Evolutionary conservation across 92 coral and sea anemone species (phyloP).

Genomic region (Scolanthus callimorphus): DNA sequence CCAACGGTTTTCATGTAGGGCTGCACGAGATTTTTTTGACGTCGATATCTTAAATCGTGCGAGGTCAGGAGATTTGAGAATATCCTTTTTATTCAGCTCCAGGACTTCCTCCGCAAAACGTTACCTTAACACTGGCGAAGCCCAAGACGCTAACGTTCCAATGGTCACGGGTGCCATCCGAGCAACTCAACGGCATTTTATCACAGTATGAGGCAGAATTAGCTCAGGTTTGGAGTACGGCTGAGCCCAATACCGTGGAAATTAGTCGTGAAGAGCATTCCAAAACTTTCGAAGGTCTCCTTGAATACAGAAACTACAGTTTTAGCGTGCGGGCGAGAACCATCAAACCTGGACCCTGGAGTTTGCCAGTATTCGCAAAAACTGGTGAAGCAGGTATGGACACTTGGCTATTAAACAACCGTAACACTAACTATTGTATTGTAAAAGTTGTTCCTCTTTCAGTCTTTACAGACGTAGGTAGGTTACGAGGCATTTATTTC

Average conservation of each 20-base stretch:
- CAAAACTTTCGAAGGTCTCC: not conserved
- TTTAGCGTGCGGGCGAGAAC: not conserved
- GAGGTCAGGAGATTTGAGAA: too few species aligned
- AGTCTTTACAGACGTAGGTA: too few species aligned
- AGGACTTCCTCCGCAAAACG: constrained; percentile 1
- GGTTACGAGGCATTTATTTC: too few species aligned
- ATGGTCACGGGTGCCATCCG: not conserved
- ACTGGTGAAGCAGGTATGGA: constrained; percentile 1
- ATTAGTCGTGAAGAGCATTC: not conserved
- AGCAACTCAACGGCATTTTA: not conserved
- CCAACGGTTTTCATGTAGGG: too few species aligned
- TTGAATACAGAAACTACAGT: not conserved
- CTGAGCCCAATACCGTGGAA: not conserved
- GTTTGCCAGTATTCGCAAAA: not conserved
- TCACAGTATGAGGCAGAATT: not conserved
- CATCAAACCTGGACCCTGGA: not conserved
- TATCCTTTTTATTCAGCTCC: too few species aligned
- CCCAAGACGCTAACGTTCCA: not conserved
- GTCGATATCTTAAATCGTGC: too few species aligned
- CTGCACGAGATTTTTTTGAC: too few species aligned
- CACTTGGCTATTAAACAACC: too few species aligned
- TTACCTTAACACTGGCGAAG: not conserved
- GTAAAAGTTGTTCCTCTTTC: too few species aligned
- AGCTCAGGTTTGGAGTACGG: not conserved
- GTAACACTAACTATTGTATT: too few species aligned